phyloP scores from a whole-genome alignment of 2,113 vertebrate genomes.

The Channa argus region DNA sequence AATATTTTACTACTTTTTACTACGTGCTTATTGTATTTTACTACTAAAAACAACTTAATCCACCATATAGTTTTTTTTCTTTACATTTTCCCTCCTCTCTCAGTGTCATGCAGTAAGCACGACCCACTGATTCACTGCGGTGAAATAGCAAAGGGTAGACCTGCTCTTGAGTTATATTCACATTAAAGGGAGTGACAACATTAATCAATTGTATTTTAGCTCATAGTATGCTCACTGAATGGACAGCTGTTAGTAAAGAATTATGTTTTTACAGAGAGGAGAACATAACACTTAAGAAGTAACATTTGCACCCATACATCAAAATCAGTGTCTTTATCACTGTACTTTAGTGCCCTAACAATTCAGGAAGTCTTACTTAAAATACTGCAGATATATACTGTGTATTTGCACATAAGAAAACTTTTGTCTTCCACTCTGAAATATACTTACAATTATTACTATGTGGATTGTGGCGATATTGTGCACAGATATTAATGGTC shows the following conservation, averaged over 20 bases:
- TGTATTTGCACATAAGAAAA: no score
- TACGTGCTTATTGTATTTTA: no score
- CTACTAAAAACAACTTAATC: slow-evolving; percentile 20
- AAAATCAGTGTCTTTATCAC: no score
- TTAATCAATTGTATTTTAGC: slow-evolving; percentile 39
- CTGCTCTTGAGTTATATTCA: slow-evolving; percentile 53
- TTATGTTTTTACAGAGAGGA: background rate
- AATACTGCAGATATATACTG: background rate
- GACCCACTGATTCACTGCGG: slow-evolving; percentile 36
- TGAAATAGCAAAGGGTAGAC: slow-evolving; percentile 51
- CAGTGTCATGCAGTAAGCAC: slow-evolving; percentile 16
- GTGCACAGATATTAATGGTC: no score
- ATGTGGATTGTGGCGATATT: no score
- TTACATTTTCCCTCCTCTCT: background rate
- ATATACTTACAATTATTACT: no score
- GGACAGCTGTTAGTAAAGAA: slow-evolving; percentile 32
- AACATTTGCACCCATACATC: background rate
- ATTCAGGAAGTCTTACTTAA: background rate
- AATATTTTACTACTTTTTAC: slow-evolving; percentile 11
- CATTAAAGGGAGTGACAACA: slow-evolving; percentile 55
- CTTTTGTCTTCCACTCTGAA: no score
- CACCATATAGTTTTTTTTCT: background rate
- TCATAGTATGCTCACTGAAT: slow-evolving; percentile 21
- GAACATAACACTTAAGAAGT: background rate
- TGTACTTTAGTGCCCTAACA: no score